A percentile compares a stretch with the other conserved stretches of the same genome.
These are phyloP conservation scores for Pangasius krempfi DNA, from an alignment of 2,797 vertebrate species.

Conservation along the genomic window DNA sequence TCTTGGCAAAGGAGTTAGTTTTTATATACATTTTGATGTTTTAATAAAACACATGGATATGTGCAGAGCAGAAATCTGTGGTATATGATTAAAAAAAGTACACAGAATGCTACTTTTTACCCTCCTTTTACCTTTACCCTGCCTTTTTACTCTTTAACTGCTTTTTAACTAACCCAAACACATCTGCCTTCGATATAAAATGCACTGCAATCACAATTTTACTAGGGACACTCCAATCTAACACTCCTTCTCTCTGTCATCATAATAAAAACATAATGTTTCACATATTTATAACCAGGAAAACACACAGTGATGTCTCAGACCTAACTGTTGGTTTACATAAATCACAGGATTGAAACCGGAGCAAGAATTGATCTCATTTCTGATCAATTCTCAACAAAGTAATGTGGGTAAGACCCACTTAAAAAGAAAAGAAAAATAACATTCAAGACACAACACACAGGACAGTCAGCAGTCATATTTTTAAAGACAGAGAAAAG, in stretches of 20 bases:
- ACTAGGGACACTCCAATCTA: neutral
- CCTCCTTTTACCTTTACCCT: no score
- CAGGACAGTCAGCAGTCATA: conserved; percentile 62
- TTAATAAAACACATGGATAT: neutral
- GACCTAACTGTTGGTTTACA: conserved; percentile 44
- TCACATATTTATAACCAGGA: conserved; percentile 7
- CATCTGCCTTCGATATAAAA: neutral
- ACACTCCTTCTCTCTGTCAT: neutral
- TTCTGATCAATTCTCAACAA: conserved; percentile 68
- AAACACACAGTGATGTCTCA: conserved; percentile 49
- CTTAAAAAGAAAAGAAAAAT: conserved; percentile 50
- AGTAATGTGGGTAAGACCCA: conserved; percentile 43
- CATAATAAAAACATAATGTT: conserved; percentile 3
- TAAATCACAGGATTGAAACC: conserved; percentile 47
- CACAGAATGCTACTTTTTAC: neutral
- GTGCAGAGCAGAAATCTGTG: neutral
- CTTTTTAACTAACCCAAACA: neutral
- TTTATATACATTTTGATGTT: neutral
- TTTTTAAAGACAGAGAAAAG: conserved; percentile 39
- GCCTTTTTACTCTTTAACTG: neutral
- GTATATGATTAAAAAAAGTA: neutral
- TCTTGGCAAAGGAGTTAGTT: no score
- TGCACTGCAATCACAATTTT: neutral
- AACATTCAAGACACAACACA: conserved; percentile 37
- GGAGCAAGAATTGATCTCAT: conserved; percentile 42